These are phyloP conservation scores for Hepsetus odoe DNA, from an alignment of 2,113 vertebrate genomes.

Conservation along the genomic window DNA sequence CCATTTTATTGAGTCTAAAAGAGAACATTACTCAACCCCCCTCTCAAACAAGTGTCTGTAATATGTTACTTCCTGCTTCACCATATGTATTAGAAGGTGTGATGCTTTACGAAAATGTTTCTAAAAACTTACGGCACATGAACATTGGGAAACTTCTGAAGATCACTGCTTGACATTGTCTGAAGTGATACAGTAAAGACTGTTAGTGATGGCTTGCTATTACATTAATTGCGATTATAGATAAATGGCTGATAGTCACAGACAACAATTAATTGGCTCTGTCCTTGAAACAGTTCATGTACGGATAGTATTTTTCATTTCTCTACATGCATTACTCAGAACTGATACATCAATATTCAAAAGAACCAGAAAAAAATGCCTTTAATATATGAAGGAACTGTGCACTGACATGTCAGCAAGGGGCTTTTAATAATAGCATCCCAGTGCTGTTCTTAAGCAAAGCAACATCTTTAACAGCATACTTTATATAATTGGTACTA, in stretches of 20 bases:
- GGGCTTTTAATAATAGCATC: not conserved
- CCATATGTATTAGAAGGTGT: not conserved
- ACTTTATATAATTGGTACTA: not conserved
- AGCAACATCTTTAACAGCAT: not conserved
- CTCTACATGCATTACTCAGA: not conserved
- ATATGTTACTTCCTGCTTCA: not conserved
- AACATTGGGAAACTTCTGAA: conserved; percentile 79
- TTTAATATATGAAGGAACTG: not conserved
- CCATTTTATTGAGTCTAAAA: not conserved
- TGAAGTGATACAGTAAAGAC: conserved; percentile 64
- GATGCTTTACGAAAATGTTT: conserved; percentile 29
- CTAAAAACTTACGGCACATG: conserved; percentile 72
- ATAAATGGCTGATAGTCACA: not conserved
- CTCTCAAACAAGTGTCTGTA: not conserved
- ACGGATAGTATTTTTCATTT: not conserved
- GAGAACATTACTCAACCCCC: not conserved
- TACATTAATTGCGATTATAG: not conserved
- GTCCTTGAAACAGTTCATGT: not conserved
- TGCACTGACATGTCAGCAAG: not conserved
- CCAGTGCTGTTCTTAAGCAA: not conserved
- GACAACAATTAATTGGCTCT: not conserved
- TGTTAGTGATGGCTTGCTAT: not conserved
- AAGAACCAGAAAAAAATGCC: not conserved
- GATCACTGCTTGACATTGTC: conserved; percentile 89
- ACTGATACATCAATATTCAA: not conserved